Evolutionary conservation across 2,113 vertebrate species (phyloP).

Genomic region (Phasianus colchicus): DNA sequence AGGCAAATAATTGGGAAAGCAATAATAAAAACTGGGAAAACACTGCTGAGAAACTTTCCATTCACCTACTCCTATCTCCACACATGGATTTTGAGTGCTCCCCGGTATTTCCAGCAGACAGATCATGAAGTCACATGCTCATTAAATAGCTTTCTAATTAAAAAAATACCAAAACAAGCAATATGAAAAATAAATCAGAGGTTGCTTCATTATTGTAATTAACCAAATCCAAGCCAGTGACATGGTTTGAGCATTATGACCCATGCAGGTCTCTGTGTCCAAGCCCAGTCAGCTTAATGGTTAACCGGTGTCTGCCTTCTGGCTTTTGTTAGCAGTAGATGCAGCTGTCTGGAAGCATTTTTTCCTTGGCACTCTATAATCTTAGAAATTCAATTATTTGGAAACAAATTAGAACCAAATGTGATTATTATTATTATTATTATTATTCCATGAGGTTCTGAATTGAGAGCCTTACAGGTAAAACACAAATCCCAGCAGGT

Average conservation of each 20-base stretch:
- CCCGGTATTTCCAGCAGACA: neutral
- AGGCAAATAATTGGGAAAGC: constrained; percentile 30
- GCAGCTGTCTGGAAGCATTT: neutral
- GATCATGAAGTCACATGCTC: neutral
- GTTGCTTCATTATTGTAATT: neutral
- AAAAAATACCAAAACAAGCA: neutral
- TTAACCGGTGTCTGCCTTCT: neutral
- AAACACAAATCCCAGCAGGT: neutral
- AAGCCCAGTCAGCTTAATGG: neutral
- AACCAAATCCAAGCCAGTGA: neutral
- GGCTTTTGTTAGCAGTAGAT: neutral
- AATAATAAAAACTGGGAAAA: constrained; percentile 22
- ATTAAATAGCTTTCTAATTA: neutral
- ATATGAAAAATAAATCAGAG: neutral
- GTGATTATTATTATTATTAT: too few species aligned
- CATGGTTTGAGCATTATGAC: neutral
- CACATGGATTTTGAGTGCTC: neutral
- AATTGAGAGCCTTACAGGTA: neutral
- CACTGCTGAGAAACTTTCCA: neutral
- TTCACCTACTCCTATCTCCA: neutral
- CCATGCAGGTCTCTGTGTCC: neutral
- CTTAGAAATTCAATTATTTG: neutral
- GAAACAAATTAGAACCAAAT: neutral
- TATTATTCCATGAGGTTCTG: neutral
- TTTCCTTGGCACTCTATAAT: neutral